Percentiles rank a stretch among this genome's conserved stretches.
Evolutionary conservation across 1,140 invertebrate species (phyloP).

Genomic region (Drosophila kurseongensis): DNA sequence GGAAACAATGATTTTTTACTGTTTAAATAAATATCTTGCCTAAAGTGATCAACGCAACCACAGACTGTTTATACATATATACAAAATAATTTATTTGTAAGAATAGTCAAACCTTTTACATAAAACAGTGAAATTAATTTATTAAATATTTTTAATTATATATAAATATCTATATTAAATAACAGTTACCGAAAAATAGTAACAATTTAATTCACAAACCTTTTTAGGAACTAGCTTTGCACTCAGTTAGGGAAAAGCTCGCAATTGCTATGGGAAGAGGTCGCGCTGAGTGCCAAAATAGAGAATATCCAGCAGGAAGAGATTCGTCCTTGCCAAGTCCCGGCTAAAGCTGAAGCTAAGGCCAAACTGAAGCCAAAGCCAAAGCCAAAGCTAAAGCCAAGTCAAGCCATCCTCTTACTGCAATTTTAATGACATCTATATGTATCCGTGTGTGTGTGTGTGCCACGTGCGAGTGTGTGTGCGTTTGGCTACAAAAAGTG

Average conservation of each 20-base stretch:
- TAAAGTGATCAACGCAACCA: no score
- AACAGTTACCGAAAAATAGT: no score
- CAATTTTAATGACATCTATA: conserved; percentile 81
- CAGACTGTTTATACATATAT: no score
- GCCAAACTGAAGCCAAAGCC: conserved; percentile 27
- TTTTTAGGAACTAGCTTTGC: background rate
- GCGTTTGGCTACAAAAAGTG: conserved; percentile 71
- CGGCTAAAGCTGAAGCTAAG: conserved; percentile 45
- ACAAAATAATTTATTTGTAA: no score
- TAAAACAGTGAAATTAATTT: no score
- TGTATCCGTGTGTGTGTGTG: conserved; percentile 18
- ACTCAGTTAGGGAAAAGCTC: conserved; percentile 15
- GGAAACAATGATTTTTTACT: no score
- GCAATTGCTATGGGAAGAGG: conserved; percentile 18
- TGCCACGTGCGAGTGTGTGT: conserved; percentile 16
- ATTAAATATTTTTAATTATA: no score
- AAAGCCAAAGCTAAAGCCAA: conserved; percentile 58
- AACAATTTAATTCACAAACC: background rate
- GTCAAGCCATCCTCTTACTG: conserved; percentile 73
- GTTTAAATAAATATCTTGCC: no score
- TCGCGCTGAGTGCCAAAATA: conserved; percentile 29
- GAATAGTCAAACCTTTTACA: no score
- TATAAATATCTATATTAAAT: no score
- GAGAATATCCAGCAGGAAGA: conserved; percentile 46
- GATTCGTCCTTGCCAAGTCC: conserved; percentile 69